phyloP scores from a whole-genome alignment of 2,797 vertebrate genomes.

The Falco rusticolus region DNA sequence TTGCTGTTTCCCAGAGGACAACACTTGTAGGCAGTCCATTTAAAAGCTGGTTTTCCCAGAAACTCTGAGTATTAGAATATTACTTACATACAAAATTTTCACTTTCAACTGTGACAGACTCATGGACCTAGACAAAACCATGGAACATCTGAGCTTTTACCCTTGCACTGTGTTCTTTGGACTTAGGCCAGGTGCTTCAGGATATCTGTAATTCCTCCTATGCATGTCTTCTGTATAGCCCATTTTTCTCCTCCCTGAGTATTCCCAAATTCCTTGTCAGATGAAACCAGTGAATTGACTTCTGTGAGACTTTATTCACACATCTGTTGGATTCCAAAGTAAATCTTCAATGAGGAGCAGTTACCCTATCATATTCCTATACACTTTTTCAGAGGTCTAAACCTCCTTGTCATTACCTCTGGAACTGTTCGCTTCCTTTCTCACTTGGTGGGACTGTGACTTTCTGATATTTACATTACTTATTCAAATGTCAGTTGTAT shows the following conservation, averaged over 20 bases:
- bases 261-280: background rate
- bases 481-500: background rate
- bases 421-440: background rate
- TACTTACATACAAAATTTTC: background rate
- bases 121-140: background rate
- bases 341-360: background rate
- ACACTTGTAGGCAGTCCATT: background rate
- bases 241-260: background rate
- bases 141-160: background rate
- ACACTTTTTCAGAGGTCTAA: background rate
- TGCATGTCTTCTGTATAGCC: background rate
- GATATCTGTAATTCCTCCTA: background rate
- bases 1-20: background rate
- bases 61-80: background rate
- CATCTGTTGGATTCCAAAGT: background rate
- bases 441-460: background rate
- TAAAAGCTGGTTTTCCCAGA: background rate
- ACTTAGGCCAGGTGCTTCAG: background rate
- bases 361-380: background rate
- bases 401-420: background rate
- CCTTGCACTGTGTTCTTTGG: slow-evolving; percentile 4
- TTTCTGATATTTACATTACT: background rate
- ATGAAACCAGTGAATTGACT: background rate
- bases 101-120: background rate
- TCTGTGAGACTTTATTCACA: background rate